Conservation (phyloP, 2,797 vertebrate genomes). For the Thalassophryne amazonica region DNA sequence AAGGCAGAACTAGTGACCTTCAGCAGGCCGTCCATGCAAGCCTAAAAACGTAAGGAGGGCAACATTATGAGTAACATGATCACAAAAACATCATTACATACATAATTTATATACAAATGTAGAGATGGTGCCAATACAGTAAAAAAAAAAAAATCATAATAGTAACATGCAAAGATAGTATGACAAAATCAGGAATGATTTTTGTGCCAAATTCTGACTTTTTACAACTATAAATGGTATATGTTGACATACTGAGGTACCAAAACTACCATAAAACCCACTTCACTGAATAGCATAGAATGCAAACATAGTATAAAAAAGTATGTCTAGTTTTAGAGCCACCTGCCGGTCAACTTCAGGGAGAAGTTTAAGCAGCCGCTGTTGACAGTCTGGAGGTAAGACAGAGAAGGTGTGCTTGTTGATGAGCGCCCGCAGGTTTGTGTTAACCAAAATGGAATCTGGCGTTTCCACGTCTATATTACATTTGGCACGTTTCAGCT, state of each 20-base stretch:
- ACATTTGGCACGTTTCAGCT: slow-evolving; percentile 89
- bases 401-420: slow-evolving; percentile 96
- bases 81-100: background rate
- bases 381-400: slow-evolving; percentile 88
- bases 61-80: slow-evolving; percentile 22
- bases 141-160: too few relatives aligned
- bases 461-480: slow-evolving; percentile 98
- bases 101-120: background rate
- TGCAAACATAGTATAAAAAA: background rate
- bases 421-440: slow-evolving; percentile 93
- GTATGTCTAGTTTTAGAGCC: slow-evolving; percentile 3
- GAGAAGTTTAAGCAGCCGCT: slow-evolving; percentile 88
- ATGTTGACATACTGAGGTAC: too few relatives aligned
- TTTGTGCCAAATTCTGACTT: too few relatives aligned
- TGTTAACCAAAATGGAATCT: slow-evolving; percentile 97
- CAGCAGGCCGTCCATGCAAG: slow-evolving; percentile 88
- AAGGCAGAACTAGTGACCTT: slow-evolving; percentile 93
- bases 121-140: background rate
- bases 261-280: background rate
- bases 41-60: slow-evolving; percentile 75
- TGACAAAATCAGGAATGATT: too few relatives aligned
- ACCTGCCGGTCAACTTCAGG: slow-evolving; percentile 96
- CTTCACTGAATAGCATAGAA: background rate
- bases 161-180: too few relatives aligned
- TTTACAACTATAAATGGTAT: too few relatives aligned